phyloP scores from a whole-genome alignment of 2,113 vertebrate genomes.

The Anas platyrhynchos region DNA sequence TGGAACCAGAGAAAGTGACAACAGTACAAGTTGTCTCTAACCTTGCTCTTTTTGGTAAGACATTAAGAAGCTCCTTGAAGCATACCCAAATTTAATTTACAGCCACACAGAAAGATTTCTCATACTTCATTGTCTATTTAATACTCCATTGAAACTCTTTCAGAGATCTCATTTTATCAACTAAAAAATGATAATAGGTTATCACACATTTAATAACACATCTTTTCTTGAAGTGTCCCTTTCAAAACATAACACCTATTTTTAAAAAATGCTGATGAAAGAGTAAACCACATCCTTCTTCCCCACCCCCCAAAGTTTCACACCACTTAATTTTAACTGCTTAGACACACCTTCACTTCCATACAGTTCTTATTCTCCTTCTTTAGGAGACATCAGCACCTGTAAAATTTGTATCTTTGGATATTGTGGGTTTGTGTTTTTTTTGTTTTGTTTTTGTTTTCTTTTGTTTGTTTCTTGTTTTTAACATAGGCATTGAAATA shows the following conservation, averaged over 20 bases:
- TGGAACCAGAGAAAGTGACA: neutral
- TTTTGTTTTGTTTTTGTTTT: neutral
- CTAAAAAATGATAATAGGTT: neutral
- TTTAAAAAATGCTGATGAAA: neutral
- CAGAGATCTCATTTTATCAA: neutral
- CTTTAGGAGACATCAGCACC: neutral
- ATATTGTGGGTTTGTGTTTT: too few species aligned
- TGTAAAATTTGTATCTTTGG: neutral
- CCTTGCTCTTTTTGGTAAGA: neutral
- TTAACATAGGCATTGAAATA: neutral
- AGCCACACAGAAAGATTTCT: neutral
- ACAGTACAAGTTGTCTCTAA: neutral
- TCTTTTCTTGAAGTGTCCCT: neutral
- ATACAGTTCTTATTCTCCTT: neutral
- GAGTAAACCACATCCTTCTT: neutral
- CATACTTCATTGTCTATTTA: neutral
- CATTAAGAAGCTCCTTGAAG: neutral
- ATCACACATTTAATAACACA: neutral
- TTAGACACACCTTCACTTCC: neutral
- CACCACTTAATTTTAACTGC: neutral
- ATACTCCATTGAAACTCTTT: neutral
- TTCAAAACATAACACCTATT: neutral
- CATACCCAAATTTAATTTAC: neutral
- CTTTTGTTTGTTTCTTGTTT: too few species aligned
- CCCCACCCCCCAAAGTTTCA: neutral